Base-by-base conservation (phyloP, 1,140 invertebrate species). In the Leptopilina boulardi region DNA sequence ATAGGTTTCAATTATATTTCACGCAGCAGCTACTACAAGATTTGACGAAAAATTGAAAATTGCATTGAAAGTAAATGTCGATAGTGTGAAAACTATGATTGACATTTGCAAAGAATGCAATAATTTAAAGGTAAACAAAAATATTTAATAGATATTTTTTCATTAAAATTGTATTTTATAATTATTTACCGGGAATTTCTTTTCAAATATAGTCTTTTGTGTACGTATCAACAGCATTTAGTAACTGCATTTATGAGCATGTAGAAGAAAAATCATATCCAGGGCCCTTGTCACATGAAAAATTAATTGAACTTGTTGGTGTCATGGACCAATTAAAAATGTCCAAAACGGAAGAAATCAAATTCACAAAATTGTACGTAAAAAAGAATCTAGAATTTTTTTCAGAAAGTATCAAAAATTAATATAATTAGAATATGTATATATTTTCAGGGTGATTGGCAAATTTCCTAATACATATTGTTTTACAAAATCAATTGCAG, bases 381-480 rank as follows among this genome's bases (percentile, higher is more conserved):
- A n/a, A n/a, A n/a, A n/a, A n/a, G n/a, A n/a, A n/a, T n/a, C n/a
- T n/a, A n/a, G n/a, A n/a, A n/a, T n/a, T n/a, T n/a, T n/a, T n/a
- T n/a, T n/a, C 72, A 82, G 83, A 54, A 44, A 71, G 81, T 30
- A n/a, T n/a, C n/a, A n/a, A n/a, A n/a, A n/a, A n/a, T n/a, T n/a
- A n/a, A n/a, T n/a, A n/a, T n/a, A n/a, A n/a, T n/a, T n/a, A n/a
- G n/a, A n/a, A n/a, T n/a, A n/a, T n/a, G n/a, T n/a, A 18, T 59
- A 47, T 9, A 70, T 71, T 88, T 87, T 10, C 85, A 94, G 93
- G 70, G 88, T 94, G 21, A 83, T 95, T 15, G 93, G 93, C 59
- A 89, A 92, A 19, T 93, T 93, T 91, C 94, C 94, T 0, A 96
- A 96, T 81, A 95, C 94, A 0, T 96, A 96, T 83, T 93, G 94